A percentile compares a stretch with the other conserved stretches of the same genome.
These are phyloP conservation scores for Poicephalus gulielmi DNA, from an alignment of 2,113 vertebrate genomes.

Conservation along the genomic window DNA sequence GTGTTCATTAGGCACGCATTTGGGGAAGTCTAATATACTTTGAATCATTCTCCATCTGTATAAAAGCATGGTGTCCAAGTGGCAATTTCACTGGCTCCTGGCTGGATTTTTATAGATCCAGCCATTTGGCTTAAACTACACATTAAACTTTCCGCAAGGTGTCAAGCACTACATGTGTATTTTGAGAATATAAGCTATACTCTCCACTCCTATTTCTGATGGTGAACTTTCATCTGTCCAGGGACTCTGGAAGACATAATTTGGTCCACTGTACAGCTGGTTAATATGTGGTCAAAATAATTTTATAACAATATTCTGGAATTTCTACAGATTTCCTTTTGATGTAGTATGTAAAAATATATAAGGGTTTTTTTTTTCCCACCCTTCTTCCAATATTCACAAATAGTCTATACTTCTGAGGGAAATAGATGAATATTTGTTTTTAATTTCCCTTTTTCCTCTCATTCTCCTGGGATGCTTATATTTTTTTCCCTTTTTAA, in stretches of 20 bases:
- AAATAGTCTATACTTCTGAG: background rate
- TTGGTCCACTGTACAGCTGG: background rate
- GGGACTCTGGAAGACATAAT: background rate
- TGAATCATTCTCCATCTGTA: background rate
- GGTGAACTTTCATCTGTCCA: background rate
- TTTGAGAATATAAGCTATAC: background rate
- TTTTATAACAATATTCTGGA: background rate
- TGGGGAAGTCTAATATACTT: background rate
- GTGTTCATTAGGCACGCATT: background rate
- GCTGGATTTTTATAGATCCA: background rate
- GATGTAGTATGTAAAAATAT: background rate
- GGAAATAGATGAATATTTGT: background rate
- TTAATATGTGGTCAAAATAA: background rate
- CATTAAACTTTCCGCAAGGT: background rate
- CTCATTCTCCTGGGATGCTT: background rate
- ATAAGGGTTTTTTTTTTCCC: accelerated
- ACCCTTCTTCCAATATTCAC: accelerated
- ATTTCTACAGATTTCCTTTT: background rate
- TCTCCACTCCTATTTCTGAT: background rate
- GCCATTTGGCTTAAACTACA: background rate
- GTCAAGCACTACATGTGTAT: background rate
- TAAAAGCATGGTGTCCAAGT: background rate
- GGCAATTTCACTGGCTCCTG: background rate
- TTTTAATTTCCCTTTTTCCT: background rate
- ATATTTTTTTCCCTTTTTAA: background rate